Evolutionary conservation across 2,797 vertebrate species (phyloP).

Genomic region (Eremophila alpestris): DNA sequence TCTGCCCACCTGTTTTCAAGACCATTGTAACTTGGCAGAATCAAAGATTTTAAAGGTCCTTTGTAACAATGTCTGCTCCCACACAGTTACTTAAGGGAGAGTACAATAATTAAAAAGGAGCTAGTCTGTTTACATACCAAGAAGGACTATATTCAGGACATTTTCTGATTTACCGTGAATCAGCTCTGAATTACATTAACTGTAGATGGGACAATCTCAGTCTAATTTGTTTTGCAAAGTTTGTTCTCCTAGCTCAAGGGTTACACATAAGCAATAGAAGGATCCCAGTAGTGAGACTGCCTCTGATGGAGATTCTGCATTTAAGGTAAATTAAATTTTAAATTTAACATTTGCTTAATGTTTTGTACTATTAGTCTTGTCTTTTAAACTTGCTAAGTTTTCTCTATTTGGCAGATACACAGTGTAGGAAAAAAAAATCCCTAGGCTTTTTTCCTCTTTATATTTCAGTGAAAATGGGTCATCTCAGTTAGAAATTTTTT

Average conservation of each 20-base stretch:
- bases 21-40: not conserved
- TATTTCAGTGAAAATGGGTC: not conserved
- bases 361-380: not conserved
- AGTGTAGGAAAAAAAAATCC: not conserved
- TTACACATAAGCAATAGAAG: not conserved
- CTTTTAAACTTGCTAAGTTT: not conserved
- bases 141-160: not conserved
- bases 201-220: not conserved
- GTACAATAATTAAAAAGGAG: not conserved
- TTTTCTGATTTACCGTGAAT: not conserved
- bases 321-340: not conserved
- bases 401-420: not conserved
- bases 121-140: not conserved
- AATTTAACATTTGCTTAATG: not conserved
- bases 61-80: not conserved
- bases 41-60: not conserved
- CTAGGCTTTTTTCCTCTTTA: not conserved
- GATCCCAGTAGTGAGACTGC: not conserved
- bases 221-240: conserved; percentile 43
- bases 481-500: not conserved
- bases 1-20: not conserved
- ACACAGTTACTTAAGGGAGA: not conserved
- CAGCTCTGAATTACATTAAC: not conserved
- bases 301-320: not conserved
- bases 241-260: not conserved